Conservation (phyloP, 2,888 invertebrate species). For the Lordiphosa fenestrarum region DNA sequence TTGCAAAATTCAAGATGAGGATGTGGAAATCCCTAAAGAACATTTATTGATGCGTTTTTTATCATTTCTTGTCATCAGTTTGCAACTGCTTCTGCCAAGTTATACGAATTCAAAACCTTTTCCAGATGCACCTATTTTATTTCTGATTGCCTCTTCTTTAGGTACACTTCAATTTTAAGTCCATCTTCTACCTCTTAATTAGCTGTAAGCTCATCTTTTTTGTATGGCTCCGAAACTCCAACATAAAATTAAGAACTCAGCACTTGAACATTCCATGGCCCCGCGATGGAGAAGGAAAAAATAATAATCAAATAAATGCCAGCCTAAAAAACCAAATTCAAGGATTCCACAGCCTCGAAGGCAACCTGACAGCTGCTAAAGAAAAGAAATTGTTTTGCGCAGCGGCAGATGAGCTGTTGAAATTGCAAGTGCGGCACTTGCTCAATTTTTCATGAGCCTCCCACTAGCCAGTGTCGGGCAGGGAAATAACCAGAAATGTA, state of each 20-base stretch:
- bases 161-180: too few species aligned
- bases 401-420: constrained; percentile 71
- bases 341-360: constrained; percentile 31
- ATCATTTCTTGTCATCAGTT: too few species aligned
- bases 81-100: too few species aligned
- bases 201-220: too few species aligned
- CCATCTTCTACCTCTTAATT: too few species aligned
- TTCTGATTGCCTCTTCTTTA: too few species aligned
- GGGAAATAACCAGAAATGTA: constrained; percentile 6
- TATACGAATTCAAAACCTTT: too few species aligned
- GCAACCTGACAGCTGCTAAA: constrained; percentile 37
- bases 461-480: constrained; percentile 44
- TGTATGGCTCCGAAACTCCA: too few species aligned
- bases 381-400: constrained; percentile 59
- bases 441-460: constrained; percentile 71
- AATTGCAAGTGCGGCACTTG: constrained; percentile 72
- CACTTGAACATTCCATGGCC: constrained; percentile 27
- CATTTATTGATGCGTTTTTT: too few species aligned
- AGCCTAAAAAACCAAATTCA: constrained; percentile 13
- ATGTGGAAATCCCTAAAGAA: too few species aligned
- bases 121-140: too few species aligned
- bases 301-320: constrained; percentile 3
- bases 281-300: constrained; percentile 7
- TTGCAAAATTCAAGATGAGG: background rate
- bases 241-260: constrained; percentile 20